Evolutionary conservation across 2,113 vertebrate species (phyloP), one percentile per base, ranked within the genome.

Genomic region (Vulpes lagopus): DNA sequence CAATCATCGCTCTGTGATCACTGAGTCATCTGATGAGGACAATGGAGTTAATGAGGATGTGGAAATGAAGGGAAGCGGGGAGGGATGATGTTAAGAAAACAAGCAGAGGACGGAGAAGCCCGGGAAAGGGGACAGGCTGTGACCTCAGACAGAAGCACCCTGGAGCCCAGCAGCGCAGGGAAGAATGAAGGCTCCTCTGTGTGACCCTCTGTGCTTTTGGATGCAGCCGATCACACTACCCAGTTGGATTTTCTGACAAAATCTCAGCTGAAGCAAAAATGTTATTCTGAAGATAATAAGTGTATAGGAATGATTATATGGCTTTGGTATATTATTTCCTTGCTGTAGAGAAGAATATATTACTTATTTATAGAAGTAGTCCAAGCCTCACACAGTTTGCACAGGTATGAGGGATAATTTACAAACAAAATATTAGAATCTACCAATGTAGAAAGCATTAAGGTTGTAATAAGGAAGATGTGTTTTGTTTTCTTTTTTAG

Each of bases 1-100:
- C 82, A 96, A 89, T 97, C 94, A 97, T 76, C 74, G 69, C 94
- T 95, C 89, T 19, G 17, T 74, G 92, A 97, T 97, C 85, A 89
- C 67, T 91, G 78, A 97, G 93, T 97, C 96, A 95, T 90, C 84
- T 97, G 90, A 95, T 95, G 96, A 98, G 95, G 89, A 95, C 93
- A 89, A 64, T 71, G 93, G 96, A 98, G 85, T 94, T 98, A 98
- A 97, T 97, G 94, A 97, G 89, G 93, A 89, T 57, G 67, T 12
- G 22, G 49, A 85, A 95, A 93, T 93, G 71, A 94, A 95, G 51
- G 49, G 35, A 89, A 90, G 74, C 82, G 35, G 62, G 91, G 53
- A 73, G 67, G 49, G 65, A 11, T 30, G 84, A 82, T 74, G 81
- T 79, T 23, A 74, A 89, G 89, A 60, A 76, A 89, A 91, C 8